Evolutionary conservation across 2,797 vertebrate species (phyloP).

Genomic region (Okamejei kenojei): DNA sequence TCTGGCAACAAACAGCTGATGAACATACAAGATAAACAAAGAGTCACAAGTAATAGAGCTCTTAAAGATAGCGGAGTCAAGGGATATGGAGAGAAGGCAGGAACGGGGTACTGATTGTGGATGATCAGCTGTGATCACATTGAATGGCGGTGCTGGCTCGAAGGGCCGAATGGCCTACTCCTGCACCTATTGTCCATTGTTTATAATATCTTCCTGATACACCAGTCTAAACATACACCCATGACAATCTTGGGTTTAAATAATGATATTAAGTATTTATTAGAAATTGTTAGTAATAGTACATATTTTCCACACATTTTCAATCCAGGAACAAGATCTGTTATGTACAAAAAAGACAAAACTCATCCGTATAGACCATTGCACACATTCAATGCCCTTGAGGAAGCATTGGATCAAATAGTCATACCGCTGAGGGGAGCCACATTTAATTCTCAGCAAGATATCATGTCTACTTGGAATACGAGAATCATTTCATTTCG

Average conservation of each 20-base stretch:
- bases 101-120: too few relatives aligned
- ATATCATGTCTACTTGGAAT: neutral
- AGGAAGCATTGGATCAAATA: conserved; percentile 7
- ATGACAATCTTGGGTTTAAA: neutral
- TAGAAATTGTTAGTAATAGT: neutral
- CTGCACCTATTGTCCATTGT: too few relatives aligned
- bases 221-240: neutral
- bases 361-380: neutral
- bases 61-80: too few relatives aligned
- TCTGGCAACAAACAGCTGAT: neutral
- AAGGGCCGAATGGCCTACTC: too few relatives aligned
- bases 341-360: too few relatives aligned
- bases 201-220: neutral
- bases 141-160: too few relatives aligned
- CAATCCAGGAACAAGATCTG: neutral
- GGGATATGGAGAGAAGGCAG: too few relatives aligned
- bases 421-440: neutral
- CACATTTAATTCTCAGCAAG: neutral
- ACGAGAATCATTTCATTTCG: neutral
- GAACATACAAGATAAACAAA: neutral
- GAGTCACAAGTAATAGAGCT: neutral
- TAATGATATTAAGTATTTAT: neutral
- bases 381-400: neutral
- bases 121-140: too few relatives aligned
- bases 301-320: neutral